phyloP scores from a whole-genome alignment of 2,888 invertebrate species.

The Teleogryllus oceanicus region DNA sequence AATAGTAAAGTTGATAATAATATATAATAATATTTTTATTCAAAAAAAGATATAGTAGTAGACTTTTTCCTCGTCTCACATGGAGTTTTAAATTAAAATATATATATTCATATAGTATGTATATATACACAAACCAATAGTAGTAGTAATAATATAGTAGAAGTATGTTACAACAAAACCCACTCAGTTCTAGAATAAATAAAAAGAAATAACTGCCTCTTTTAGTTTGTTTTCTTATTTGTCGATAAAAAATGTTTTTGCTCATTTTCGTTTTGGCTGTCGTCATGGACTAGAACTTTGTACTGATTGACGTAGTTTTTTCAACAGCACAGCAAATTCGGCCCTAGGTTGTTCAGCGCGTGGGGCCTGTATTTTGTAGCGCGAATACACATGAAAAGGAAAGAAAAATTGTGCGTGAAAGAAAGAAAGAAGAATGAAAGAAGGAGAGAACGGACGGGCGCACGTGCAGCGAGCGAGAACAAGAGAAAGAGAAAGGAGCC shows the following conservation, averaged over 20 bases:
- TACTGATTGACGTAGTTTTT: neutral
- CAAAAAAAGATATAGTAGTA: neutral
- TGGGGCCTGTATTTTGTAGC: neutral
- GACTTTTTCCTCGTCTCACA: constrained; percentile 26
- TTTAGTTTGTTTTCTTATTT: neutral
- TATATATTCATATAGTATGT: constrained; percentile 24
- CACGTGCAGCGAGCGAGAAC: no score
- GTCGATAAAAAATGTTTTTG: neutral
- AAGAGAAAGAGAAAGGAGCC: neutral
- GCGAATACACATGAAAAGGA: neutral
- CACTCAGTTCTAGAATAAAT: constrained; percentile 11
- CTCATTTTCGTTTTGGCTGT: neutral
- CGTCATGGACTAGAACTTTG: neutral
- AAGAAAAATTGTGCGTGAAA: no score
- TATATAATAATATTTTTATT: neutral
- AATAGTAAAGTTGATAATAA: constrained; percentile 22
- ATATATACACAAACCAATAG: constrained; percentile 25
- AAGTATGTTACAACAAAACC: constrained; percentile 19
- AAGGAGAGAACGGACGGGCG: neutral
- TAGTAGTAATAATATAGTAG: constrained; percentile 19
- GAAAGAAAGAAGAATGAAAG: neutral
- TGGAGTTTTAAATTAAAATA: constrained; percentile 28
- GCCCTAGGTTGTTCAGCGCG: neutral
- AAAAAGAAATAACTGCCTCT: neutral
- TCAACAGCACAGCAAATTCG: constrained; percentile 8